Evolutionary conservation across 2,113 vertebrate species (phyloP).

Genomic region (Brachyhypopomus occidentalis): DNA sequence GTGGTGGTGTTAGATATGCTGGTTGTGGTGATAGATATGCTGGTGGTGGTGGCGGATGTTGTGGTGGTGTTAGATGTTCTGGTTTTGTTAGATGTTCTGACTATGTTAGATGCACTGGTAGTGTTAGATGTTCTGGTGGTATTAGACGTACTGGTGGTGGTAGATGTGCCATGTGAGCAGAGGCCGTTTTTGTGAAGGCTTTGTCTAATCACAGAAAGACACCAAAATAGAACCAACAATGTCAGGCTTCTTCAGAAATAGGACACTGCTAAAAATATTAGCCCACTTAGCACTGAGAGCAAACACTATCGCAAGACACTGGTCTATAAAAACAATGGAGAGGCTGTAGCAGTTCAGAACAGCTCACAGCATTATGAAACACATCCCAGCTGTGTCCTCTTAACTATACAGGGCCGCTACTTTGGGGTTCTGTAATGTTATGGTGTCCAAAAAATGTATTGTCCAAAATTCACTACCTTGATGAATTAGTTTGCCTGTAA

Average conservation of each 20-base stretch:
- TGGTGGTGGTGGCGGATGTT: too few species aligned
- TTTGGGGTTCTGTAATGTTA: too few species aligned
- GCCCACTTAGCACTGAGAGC: constrained; percentile 65
- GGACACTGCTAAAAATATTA: constrained; percentile 73
- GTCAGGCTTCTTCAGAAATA: constrained; percentile 67
- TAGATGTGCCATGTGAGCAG: constrained; percentile 17
- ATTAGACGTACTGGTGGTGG: background rate
- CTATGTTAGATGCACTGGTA: too few species aligned
- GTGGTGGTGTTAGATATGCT: too few species aligned
- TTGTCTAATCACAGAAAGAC: constrained; percentile 47
- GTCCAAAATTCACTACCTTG: too few species aligned
- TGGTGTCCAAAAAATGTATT: too few species aligned
- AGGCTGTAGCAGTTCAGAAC: background rate
- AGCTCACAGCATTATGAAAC: background rate
- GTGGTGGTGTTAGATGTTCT: too few species aligned
- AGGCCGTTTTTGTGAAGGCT: constrained; percentile 17
- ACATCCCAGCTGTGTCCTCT: background rate
- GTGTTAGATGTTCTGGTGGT: too few species aligned
- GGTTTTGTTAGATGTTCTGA: too few species aligned
- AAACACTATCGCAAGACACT: constrained; percentile 42
- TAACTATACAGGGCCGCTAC: too few species aligned
- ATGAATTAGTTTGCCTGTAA: too few species aligned
- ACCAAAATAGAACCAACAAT: constrained; percentile 53
- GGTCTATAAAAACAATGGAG: constrained; percentile 29
- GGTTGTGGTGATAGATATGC: too few species aligned